Evolutionary conservation across 2,113 vertebrate genomes (phyloP), one percentile per base, ranked within the genome.

Genomic region (Choloepus hoffmanni): DNA sequence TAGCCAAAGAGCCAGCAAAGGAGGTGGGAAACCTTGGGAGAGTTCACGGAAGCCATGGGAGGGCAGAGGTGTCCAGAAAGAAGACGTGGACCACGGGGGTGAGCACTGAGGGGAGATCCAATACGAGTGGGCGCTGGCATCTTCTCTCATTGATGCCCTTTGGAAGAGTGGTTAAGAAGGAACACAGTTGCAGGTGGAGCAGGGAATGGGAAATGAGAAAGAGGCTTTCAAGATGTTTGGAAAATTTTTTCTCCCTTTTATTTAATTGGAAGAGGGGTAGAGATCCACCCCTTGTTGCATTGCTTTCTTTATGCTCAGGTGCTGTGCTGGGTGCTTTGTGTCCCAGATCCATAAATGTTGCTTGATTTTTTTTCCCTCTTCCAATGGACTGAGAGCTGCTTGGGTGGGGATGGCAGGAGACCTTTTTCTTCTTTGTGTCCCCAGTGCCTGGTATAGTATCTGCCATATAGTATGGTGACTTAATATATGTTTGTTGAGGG

Each of bases 21-120:
- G 95, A 50, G 79, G 5, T n/a, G 58, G 84, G 8, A 14, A 3
- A 12, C 8, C 9, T 15, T 24, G 48, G 36, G 60, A 45, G 72
- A 26, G 26, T 30, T 53, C 33, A 3, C 14, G 24, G 45, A 23
- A 58, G 23, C 12, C 10, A 0, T 0, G 9, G 12, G 92, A 43
- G 55, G 50, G 33, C 26, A 6, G 77, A 85, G 78, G 36, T 24
- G 76, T 48, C 60, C 67, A 33, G 40, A 26, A 81, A 65, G 55
- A 30, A 48, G 72, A 18, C 1, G 0, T 5, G 19, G 63, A 7
- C 2, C 21, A 36, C 48, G 13, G 26, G 24, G 55, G 23, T 21
- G 6, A 26, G n/a, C 76, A 0, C 58, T 0, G 4, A 21, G 36
- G 70, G 21, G 2, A 0, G n/a, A 23, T 5, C 33, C 1, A 7